These are phyloP conservation scores for Apostichopus parvimensis DNA, from an alignment of 35 echinoderm and acorn worm species.

Conservation along the genomic window DNA sequence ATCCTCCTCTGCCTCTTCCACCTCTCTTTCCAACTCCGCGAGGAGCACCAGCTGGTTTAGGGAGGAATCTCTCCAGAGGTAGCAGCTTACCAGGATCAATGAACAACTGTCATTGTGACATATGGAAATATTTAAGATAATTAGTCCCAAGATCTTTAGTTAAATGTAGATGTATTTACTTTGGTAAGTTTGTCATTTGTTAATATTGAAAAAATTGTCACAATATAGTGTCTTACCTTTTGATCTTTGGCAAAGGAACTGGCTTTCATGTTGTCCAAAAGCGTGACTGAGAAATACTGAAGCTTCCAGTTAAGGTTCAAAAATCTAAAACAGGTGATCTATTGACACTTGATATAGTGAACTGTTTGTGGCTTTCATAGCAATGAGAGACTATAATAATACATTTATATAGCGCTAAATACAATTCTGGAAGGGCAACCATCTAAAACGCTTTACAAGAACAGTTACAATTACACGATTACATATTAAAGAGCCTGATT, in stretches of 20 bases:
- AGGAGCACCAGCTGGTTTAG: slow-evolving; percentile 56
- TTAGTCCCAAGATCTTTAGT: background rate
- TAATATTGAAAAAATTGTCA: background rate
- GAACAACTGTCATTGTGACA: slow-evolving; percentile 71
- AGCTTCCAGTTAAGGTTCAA: slow-evolving; percentile 38
- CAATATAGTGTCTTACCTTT: slow-evolving; percentile 62
- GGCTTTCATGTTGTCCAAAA: slow-evolving; percentile 91
- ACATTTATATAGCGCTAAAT: too few relatives aligned
- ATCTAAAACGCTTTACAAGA: background rate
- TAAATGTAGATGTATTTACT: background rate
- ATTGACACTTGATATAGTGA: too few relatives aligned
- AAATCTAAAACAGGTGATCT: background rate
- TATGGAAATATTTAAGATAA: background rate
- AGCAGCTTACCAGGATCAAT: slow-evolving; percentile 91
- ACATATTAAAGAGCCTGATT: background rate
- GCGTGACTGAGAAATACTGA: slow-evolving; percentile 96
- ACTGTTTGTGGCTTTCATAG: background rate
- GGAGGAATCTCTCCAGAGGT: slow-evolving; percentile 83
- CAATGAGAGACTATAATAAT: background rate
- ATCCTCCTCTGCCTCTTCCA: slow-evolving; percentile 47
- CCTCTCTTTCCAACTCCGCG: slow-evolving; percentile 73
- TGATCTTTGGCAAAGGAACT: slow-evolving; percentile 83
- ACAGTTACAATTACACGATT: too few relatives aligned
- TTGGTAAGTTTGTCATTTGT: background rate
- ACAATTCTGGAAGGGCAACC: too few relatives aligned